Percentiles rank a stretch among this genome's conserved stretches.
phyloP scores from a whole-genome alignment of 2,113 vertebrate species.

The Chinchilla lanigera region DNA sequence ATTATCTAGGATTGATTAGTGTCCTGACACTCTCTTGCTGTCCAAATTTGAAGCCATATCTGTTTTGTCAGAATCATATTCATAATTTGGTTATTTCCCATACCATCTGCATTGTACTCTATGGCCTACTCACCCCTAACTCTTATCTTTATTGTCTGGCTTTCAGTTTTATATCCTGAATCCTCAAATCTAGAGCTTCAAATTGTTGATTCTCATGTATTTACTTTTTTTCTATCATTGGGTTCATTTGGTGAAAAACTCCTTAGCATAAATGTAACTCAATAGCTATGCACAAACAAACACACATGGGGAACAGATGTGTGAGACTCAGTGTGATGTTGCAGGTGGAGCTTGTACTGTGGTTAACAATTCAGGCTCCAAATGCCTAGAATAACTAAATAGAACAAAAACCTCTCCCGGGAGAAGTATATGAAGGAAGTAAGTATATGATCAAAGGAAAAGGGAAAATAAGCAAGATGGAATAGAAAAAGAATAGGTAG shows the following conservation, averaged over 20 bases:
- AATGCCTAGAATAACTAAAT: not conserved
- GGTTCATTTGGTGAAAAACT: not conserved
- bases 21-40: not conserved
- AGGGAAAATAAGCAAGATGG: not conserved
- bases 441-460: not conserved
- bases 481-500: not conserved
- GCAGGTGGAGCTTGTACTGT: no score
- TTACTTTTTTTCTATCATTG: not conserved
- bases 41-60: not conserved
- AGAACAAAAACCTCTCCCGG: not conserved
- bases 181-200: not conserved
- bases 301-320: not conserved
- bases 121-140: accelerated
- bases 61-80: not conserved
- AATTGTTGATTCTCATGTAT: not conserved
- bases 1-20: not conserved
- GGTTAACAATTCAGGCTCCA: not conserved
- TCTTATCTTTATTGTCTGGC: not conserved
- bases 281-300: not conserved
- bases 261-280: accelerated
- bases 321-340: not conserved
- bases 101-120: not conserved
- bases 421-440: not conserved
- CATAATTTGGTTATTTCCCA: not conserved
- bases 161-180: not conserved